Evolutionary conservation across 1,140 invertebrate species (phyloP).

Genomic region (Heliconius hewitsoni): DNA sequence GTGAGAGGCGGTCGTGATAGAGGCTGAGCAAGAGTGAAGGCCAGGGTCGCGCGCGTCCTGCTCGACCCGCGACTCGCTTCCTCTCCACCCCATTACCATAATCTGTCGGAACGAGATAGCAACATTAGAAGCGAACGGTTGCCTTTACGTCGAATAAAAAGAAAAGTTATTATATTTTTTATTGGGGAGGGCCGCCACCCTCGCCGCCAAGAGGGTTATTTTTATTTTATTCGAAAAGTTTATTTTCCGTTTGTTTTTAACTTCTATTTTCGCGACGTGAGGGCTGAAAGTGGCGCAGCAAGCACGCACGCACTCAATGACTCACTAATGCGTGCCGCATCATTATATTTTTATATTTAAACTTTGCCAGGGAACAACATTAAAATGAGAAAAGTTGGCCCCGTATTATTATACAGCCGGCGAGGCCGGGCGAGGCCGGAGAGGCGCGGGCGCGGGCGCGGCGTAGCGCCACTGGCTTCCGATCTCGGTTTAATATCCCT

Average conservation of each 20-base stretch:
- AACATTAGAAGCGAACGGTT: constrained; percentile 72
- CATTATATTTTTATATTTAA: constrained; percentile 81
- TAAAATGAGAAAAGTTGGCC: constrained; percentile 78
- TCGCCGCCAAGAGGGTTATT: constrained; percentile 77
- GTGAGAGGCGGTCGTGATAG: not conserved
- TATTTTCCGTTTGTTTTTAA: constrained; percentile 79
- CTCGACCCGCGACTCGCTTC: constrained; percentile 28
- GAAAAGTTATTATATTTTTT: constrained; percentile 81
- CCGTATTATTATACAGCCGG: constrained; percentile 62
- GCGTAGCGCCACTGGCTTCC: constrained; percentile 53
- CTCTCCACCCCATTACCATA: constrained; percentile 69
- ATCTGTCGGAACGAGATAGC: constrained; percentile 66
- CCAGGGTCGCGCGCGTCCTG: constrained; percentile 18
- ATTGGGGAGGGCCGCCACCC: constrained; percentile 76
- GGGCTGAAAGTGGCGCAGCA: constrained; percentile 64
- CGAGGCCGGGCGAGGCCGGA: constrained; percentile 17
- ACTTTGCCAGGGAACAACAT: constrained; percentile 74
- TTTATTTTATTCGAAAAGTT: constrained; percentile 81
- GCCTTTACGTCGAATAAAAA: constrained; percentile 79
- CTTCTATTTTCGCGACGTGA: constrained; percentile 73
- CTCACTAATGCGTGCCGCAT: constrained; percentile 77
- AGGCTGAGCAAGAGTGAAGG: not conserved
- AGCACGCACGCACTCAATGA: constrained; percentile 74
- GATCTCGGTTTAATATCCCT: constrained; percentile 60
- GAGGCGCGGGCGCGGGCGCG: constrained; percentile 39